phyloP scores from a whole-genome alignment of 2,888 invertebrate species.

The Nipponacmea schrenckii region DNA sequence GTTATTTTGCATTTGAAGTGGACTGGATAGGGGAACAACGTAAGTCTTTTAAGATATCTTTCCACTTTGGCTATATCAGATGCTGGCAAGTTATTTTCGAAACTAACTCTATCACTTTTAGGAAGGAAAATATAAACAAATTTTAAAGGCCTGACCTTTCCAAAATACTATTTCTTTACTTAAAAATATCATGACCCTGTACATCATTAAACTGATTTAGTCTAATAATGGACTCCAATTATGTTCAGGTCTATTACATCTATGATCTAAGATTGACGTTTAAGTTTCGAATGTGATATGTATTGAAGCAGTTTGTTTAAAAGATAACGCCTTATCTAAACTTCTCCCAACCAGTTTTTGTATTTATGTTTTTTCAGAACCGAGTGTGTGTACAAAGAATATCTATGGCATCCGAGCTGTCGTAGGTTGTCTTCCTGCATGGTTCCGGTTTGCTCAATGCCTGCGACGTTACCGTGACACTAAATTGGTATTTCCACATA shows the following conservation, averaged over 20 bases:
- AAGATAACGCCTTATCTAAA: too few species aligned
- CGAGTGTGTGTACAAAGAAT: slow-evolving; percentile 53
- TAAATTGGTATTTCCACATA: slow-evolving; percentile 79
- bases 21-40: slow-evolving; percentile 59
- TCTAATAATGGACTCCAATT: too few species aligned
- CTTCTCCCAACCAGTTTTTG: background rate
- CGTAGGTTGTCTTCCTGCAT: slow-evolving; percentile 92
- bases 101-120: background rate
- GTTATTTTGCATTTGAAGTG: slow-evolving; percentile 78
- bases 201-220: too few species aligned
- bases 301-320: too few species aligned
- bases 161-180: too few species aligned
- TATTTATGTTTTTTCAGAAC: slow-evolving; percentile 30
- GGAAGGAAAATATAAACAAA: background rate
- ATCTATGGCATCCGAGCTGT: slow-evolving; percentile 82
- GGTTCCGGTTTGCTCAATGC: slow-evolving; percentile 98
- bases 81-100: too few species aligned
- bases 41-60: slow-evolving; percentile 36
- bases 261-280: too few species aligned
- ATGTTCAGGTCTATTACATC: too few species aligned
- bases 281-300: too few species aligned
- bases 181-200: too few species aligned
- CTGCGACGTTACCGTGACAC: slow-evolving; percentile 94
- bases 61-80: background rate
- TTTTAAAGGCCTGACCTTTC: too few species aligned